phyloP scores from a whole-genome alignment of 2,888 invertebrate genomes.

The Drosophila lacicola region DNA sequence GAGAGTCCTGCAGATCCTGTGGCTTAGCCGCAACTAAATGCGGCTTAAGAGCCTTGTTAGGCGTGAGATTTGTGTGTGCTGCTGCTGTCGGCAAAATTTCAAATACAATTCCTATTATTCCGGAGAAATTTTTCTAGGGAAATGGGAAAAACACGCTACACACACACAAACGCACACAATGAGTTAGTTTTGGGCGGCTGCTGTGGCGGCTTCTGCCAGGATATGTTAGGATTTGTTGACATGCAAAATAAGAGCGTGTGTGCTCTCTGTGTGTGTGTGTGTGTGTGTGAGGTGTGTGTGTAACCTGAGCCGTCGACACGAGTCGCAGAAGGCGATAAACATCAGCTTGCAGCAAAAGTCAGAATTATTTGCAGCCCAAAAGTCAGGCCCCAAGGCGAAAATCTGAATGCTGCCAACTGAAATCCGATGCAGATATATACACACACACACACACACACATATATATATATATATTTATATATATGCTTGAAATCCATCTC shows the following conservation, averaged over 20 bases:
- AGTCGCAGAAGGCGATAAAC: conserved; percentile 53
- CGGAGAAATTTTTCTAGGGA: conserved; percentile 45
- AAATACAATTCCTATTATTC: conserved; percentile 45
- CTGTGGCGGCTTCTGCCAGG: conserved; percentile 37
- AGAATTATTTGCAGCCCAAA: conserved; percentile 27
- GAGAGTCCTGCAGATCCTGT: conserved; percentile 27
- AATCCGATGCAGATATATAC: conserved; percentile 17
- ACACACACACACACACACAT: neutral
- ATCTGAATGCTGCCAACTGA: conserved; percentile 4
- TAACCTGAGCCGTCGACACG: conserved; percentile 63
- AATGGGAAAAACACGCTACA: conserved; percentile 35
- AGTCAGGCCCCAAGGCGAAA: conserved; percentile 41
- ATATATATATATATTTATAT: neutral
- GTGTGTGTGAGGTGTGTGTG: conserved; percentile 19
- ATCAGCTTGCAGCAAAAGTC: conserved; percentile 59
- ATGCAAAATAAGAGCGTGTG: conserved; percentile 59
- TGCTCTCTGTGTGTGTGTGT: conserved; percentile 8
- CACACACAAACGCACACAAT: conserved; percentile 4
- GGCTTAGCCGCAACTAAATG: conserved; percentile 75
- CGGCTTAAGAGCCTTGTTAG: conserved; percentile 76
- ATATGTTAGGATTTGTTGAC: conserved; percentile 66
- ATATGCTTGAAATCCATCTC: conserved; percentile 20
- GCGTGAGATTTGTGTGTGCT: conserved; percentile 71
- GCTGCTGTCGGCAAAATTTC: conserved; percentile 70
- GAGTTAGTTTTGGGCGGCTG: conserved; percentile 45